Evolutionary conservation across 2,797 vertebrate species (phyloP).

Genomic region (Eulemur coronatus): DNA sequence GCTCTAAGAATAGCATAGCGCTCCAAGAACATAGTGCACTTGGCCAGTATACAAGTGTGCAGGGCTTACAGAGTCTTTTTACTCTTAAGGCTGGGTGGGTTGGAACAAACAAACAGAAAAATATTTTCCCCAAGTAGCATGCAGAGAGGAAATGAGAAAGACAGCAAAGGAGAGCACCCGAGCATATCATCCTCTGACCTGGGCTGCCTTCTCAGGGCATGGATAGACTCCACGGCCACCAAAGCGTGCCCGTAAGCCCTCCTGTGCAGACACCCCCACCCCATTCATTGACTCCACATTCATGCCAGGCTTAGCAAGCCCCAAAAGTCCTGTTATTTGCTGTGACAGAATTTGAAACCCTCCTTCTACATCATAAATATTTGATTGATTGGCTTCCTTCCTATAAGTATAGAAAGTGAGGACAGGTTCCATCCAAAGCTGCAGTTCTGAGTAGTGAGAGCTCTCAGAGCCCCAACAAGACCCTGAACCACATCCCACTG

Average conservation of each 20-base stretch:
- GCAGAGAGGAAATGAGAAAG: constrained; percentile 42
- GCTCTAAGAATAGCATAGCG: constrained; percentile 48
- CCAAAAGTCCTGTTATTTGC: not conserved
- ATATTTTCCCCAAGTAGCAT: not conserved
- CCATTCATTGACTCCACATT: not conserved
- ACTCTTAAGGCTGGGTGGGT: not conserved
- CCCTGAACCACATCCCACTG: not conserved
- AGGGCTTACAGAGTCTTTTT: constrained; percentile 2
- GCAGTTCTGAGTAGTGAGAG: not conserved
- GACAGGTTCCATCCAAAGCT: not conserved
- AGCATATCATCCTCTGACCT: not conserved
- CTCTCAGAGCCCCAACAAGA: not conserved
- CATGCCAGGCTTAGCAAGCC: not conserved
- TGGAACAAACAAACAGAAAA: constrained; percentile 49
- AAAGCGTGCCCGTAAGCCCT: not conserved
- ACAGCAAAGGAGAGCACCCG: not conserved
- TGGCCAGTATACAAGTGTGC: constrained; percentile 19
- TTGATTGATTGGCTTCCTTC: constrained; percentile 46
- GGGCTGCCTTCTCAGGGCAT: not conserved
- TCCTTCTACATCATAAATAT: constrained; percentile 39
- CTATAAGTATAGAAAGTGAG: not conserved
- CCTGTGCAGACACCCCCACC: not conserved
- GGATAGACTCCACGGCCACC: not conserved
- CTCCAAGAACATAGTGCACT: constrained; percentile 52
- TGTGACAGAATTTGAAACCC: constrained; percentile 21